Conservation (phyloP, 1,140 invertebrate species). For the Pomacea maculata region DNA sequence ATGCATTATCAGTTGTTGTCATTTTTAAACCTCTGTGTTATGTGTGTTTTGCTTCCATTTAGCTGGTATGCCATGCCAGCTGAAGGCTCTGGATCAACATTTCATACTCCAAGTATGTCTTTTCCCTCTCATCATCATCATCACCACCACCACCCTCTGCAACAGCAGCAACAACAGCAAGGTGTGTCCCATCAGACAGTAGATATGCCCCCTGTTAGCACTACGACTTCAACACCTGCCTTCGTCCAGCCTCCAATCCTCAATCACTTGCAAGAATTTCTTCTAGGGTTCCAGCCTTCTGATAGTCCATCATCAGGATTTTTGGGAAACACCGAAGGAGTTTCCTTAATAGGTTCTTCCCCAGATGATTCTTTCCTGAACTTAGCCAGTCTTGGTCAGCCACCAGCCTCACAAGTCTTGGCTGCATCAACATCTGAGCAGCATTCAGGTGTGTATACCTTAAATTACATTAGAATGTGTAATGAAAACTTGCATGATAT, state of each 20-base stretch:
- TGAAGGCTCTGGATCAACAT: conserved; percentile 26
- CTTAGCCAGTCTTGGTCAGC: too few relatives aligned
- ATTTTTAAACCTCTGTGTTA: too few relatives aligned
- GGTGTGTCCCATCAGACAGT: conserved; percentile 8
- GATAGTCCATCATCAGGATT: too few relatives aligned
- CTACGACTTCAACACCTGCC: not conserved
- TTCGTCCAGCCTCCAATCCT: conserved; percentile 5
- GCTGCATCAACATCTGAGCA: too few relatives aligned
- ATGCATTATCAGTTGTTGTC: too few relatives aligned
- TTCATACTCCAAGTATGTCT: conserved; percentile 23
- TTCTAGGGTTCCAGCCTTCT: conserved; percentile 1
- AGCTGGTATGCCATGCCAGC: conserved; percentile 6
- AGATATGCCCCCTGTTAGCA: conserved; percentile 1
- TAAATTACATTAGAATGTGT: too few relatives aligned
- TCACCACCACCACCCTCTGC: not conserved
- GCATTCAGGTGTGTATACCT: too few relatives aligned
- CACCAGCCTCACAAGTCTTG: too few relatives aligned
- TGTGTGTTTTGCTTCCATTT: not conserved
- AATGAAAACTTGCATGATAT: too few relatives aligned
- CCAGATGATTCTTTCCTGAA: too few relatives aligned
- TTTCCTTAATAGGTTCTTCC: too few relatives aligned
- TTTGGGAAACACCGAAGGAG: too few relatives aligned
- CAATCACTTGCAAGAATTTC: conserved; percentile 17
- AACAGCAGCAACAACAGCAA: conserved; percentile 1
- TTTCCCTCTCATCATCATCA: not conserved